A percentile compares a stretch with the other conserved stretches of the same genome.
Evolutionary conservation across 2,888 invertebrate species (phyloP).

Genomic region (Bibio marci): DNA sequence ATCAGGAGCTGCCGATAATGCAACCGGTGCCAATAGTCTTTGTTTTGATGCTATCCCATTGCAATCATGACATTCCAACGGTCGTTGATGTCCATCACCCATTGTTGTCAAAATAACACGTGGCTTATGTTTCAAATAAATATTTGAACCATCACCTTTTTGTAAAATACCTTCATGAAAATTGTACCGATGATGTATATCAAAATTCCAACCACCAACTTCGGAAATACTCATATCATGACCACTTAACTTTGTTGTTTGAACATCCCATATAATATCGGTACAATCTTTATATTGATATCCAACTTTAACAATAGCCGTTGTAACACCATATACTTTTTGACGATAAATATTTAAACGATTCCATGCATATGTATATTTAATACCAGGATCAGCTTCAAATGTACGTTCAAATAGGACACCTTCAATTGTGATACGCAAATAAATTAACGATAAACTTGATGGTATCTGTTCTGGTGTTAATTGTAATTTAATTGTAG

Average conservation of each 20-base stretch:
- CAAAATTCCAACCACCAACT: constrained; percentile 94
- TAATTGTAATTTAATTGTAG: constrained; percentile 79
- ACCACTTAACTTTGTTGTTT: constrained; percentile 86
- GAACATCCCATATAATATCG: constrained; percentile 88
- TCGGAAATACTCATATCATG: constrained; percentile 95
- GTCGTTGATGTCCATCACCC: constrained; percentile 82
- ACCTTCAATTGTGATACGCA: constrained; percentile 88
- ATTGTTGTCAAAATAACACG: constrained; percentile 77
- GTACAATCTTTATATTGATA: constrained; percentile 90
- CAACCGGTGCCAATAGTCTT: constrained; percentile 79
- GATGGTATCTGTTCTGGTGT: constrained; percentile 72
- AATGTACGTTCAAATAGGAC: constrained; percentile 83
- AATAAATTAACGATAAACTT: constrained; percentile 70
- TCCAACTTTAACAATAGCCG: constrained; percentile 87
- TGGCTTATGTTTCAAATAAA: constrained; percentile 85
- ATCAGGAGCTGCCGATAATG: constrained; percentile 78
- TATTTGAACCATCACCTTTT: constrained; percentile 93
- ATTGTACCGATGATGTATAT: constrained; percentile 95
- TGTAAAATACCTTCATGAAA: constrained; percentile 96
- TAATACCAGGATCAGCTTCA: constrained; percentile 91
- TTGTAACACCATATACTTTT: constrained; percentile 90
- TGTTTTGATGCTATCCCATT: constrained; percentile 64
- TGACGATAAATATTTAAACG: constrained; percentile 89
- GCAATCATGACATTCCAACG: constrained; percentile 67
- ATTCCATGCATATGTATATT: constrained; percentile 97